These are phyloP conservation scores for Recurvirostra avosetta DNA, from an alignment of 2,113 vertebrate species.

Conservation along the genomic window DNA sequence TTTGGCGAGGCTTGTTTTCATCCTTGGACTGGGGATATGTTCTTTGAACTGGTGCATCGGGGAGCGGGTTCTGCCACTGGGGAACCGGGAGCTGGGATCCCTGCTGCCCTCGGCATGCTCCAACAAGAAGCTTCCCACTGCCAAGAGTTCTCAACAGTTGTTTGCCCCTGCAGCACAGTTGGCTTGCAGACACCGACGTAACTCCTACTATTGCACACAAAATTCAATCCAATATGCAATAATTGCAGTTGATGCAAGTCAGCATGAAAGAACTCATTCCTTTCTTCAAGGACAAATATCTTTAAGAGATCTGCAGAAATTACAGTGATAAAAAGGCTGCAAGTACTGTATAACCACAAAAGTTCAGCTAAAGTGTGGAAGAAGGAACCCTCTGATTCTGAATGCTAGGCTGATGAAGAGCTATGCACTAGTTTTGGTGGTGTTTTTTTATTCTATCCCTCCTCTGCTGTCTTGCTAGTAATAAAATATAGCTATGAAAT, in stretches of 20 bases:
- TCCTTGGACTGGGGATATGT: background rate
- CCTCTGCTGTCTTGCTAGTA: background rate
- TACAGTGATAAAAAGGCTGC: background rate
- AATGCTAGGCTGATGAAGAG: background rate
- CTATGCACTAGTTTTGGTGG: background rate
- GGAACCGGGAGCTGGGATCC: background rate
- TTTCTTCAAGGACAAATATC: background rate
- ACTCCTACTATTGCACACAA: background rate
- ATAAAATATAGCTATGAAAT: background rate
- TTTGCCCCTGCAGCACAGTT: background rate
- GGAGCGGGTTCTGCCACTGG: fast-evolving
- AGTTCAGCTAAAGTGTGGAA: background rate
- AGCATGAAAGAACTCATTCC: background rate
- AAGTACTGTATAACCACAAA: background rate
- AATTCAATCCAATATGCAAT: background rate
- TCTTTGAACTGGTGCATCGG: background rate
- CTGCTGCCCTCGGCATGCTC: background rate
- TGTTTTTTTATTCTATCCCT: background rate
- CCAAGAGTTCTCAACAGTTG: background rate
- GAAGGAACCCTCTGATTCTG: background rate
- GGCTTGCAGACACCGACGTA: background rate
- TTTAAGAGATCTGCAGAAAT: background rate
- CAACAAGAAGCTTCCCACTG: background rate
- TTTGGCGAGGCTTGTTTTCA: background rate
- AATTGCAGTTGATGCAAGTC: background rate